phyloP scores from a whole-genome alignment of 2,113 vertebrate species.

The Saguinus imperator region DNA sequence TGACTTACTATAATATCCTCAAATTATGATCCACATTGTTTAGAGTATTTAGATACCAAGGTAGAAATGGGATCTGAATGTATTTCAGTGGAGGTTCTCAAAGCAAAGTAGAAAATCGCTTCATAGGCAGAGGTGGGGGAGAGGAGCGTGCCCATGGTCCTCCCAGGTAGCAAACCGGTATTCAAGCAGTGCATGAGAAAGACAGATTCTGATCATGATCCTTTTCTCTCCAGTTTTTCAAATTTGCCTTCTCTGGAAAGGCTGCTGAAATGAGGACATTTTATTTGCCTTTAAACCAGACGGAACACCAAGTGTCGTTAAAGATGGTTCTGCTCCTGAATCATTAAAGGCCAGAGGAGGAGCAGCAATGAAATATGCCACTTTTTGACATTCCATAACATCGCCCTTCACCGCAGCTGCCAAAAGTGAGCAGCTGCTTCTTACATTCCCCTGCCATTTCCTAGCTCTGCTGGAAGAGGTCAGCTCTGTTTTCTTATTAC shows the following conservation, averaged over 20 bases:
- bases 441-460: slow-evolving; percentile 59
- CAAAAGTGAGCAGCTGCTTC: slow-evolving; percentile 74
- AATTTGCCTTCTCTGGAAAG: slow-evolving; percentile 41
- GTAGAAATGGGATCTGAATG: neutral
- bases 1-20: neutral
- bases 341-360: slow-evolving; percentile 62
- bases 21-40: neutral
- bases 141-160: neutral
- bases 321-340: slow-evolving; percentile 63
- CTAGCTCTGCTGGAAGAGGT: slow-evolving; percentile 34
- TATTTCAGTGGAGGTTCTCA: neutral
- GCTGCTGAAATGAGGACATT: slow-evolving; percentile 48
- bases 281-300: slow-evolving; percentile 62
- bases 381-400: slow-evolving; percentile 67
- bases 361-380: slow-evolving; percentile 19
- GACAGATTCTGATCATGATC: neutral
- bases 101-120: neutral
- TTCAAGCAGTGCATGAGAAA: neutral
- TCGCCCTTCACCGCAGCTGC: slow-evolving; percentile 72
- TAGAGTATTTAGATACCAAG: neutral
- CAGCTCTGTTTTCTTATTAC: slow-evolving; percentile 74
- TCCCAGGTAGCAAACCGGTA: neutral
- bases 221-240: neutral
- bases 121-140: neutral
- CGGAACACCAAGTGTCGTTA: slow-evolving; percentile 33